Conservation (phyloP, 2,888 invertebrate species). For the Lamproptera curius region DNA sequence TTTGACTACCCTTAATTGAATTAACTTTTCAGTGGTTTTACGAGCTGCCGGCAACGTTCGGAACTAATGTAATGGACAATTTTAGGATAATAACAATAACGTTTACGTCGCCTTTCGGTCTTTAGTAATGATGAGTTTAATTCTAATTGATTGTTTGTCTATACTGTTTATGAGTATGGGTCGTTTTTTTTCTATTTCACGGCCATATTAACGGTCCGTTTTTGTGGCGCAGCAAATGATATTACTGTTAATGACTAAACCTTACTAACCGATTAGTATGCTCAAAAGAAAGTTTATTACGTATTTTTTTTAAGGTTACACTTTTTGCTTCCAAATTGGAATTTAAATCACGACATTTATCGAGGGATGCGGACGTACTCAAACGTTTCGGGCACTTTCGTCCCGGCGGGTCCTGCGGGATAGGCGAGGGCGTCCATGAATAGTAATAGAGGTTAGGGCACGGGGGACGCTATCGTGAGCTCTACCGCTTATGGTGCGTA, state of each 20-base stretch:
- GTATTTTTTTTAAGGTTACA: too few relatives aligned
- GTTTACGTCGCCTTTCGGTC: constrained; percentile 58
- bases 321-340: too few relatives aligned
- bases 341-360: too few relatives aligned
- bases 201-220: too few relatives aligned
- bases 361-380: not conserved
- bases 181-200: not conserved
- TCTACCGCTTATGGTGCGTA: constrained; percentile 72
- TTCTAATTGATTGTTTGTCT: not conserved
- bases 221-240: too few relatives aligned
- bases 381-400: constrained; percentile 23
- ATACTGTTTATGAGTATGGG: not conserved
- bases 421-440: constrained; percentile 62
- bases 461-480: constrained; percentile 47
- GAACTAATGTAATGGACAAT: constrained; percentile 62
- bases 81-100: constrained; percentile 66
- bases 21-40: constrained; percentile 71
- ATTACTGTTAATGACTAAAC: too few relatives aligned
- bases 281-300: too few relatives aligned
- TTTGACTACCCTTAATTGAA: constrained; percentile 75
- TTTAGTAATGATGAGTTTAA: constrained; percentile 40
- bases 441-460: constrained; percentile 65
- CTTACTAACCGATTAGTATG: too few relatives aligned
- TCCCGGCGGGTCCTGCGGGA: constrained; percentile 32
- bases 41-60: constrained; percentile 63